Evolutionary conservation across 2,113 vertebrate genomes (phyloP), one percentile per base, ranked within the genome.

Genomic region (Eolophus roseicapilla): DNA sequence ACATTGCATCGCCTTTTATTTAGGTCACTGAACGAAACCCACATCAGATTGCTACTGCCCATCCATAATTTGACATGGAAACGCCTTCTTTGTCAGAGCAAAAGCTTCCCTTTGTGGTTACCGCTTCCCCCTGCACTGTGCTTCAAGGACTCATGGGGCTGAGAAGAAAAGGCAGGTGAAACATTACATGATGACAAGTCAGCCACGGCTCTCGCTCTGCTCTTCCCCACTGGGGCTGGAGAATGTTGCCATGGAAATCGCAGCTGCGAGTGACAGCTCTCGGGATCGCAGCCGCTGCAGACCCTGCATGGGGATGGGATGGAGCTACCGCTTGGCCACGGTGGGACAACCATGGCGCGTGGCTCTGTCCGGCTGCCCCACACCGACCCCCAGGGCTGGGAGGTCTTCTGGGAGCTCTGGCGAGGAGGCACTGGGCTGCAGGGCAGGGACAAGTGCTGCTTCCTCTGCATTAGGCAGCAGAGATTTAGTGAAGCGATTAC

Each of bases 181-280:
- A 28, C 82, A 37, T 11, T 27, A 74, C 77, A 74, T 12, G 24
- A 44, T 46, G 81, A 69, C 94, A 96, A 92, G n/a, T 37, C 74
- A 94, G 87, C 82, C 68, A 9, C 1, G 60, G 71, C 77, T 69
- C 50, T 46, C 12, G 31, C 3, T 29, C 63, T 52, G 71, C 82
- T 86, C 24, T 64, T 88, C 84, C 93, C 87, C 9, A 57, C 52
- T 3, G 86, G 79, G 67, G 57, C 39, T 93, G 28, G 80, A 94
- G 82, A 85, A 21, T 0, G 97, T 97, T 96, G 96, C 93, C 91
- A 97, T 59, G 33, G 57, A 59, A 59, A 59, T 59, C 3, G 6
- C 33, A 73, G 86, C 82, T 92, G 86, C 65, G 83, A 97, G 94
- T 69, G 69, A 96, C 97, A 92, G 85, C 88, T 94, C 97, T 95